Evolutionary conservation across 2,888 invertebrate species (phyloP).

Genomic region (Acrocyrtus sp.): DNA sequence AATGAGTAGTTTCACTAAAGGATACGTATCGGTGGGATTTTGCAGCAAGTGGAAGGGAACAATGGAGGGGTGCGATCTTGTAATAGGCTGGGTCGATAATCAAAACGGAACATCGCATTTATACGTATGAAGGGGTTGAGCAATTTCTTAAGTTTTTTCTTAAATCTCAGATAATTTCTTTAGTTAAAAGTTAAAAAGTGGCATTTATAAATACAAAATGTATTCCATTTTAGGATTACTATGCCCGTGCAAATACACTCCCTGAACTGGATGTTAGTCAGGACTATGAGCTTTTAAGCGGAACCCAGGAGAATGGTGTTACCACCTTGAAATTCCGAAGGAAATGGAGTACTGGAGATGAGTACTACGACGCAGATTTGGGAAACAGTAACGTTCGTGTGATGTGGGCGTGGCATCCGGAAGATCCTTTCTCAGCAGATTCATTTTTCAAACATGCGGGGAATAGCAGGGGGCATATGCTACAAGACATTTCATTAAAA

Average conservation of each 20-base stretch:
- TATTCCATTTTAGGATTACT: constrained; percentile 51
- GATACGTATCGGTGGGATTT: constrained; percentile 60
- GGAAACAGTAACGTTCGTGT: constrained; percentile 50
- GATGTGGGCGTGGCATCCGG: constrained; percentile 58
- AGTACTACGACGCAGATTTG: constrained; percentile 52
- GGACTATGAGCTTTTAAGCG: constrained; percentile 51
- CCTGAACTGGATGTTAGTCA: constrained; percentile 50
- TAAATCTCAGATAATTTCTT: too few species aligned
- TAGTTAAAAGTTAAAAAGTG: not conserved
- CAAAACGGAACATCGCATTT: constrained; percentile 33
- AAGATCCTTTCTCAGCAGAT: constrained; percentile 31
- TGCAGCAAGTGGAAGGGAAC: constrained; percentile 56
- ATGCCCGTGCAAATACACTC: constrained; percentile 47
- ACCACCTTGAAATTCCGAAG: constrained; percentile 57
- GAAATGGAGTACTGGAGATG: constrained; percentile 52
- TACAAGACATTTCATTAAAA: constrained; percentile 22
- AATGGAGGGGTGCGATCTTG: constrained; percentile 61
- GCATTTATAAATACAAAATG: not conserved
- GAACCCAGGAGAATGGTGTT: constrained; percentile 32
- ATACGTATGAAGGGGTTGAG: constrained; percentile 24
- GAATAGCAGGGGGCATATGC: constrained; percentile 53
- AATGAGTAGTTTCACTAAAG: constrained; percentile 54
- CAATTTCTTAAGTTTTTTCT: too few species aligned
- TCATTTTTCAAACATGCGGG: constrained; percentile 50
- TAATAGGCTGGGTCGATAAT: constrained; percentile 58